Base-by-base conservation (phyloP, 2,888 invertebrate genomes). In the Rhodophaea formosa region DNA sequence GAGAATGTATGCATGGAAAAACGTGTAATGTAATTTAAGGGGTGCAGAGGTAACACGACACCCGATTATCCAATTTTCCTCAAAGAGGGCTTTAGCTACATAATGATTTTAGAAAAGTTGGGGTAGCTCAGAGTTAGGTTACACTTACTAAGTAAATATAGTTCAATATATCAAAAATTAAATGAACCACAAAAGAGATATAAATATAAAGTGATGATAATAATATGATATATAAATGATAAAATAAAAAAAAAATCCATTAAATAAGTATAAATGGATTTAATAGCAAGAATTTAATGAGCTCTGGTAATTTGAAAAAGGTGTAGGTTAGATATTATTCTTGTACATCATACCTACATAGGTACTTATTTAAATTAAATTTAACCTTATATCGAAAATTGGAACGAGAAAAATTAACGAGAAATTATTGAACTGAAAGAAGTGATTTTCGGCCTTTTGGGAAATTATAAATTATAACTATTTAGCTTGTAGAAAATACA, bases 371-470 rank as follows among this genome's bases (percentile, higher is more conserved):
- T 44, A 39, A 45, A 39, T 47, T 42, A 39, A 47, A 42, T 46
- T 35, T 49, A 35, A 47, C 52, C 47, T 53, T 54, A 56, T 63
- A 75, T 68, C 72, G 74, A 76, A 75, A 61, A 62, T 67, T 72
- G 71, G 63, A 76, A 71, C 72, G 72, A 73, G 66, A 61, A 69
- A 46, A 70, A 72, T 67, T 67, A 68, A 63, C 62, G 63, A 70
- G 56, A 65, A 65, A 59, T 69, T 64, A 58, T 57, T 57, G 58
- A 61, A 56, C 42, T 59, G 56, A 61, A 56, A 58, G 49, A 67
- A 67, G 71, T 75, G 72, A 76, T 71, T 71, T 75, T 75, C 69
- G 78, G 76, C 79, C 75, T 79, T 77, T 71, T 65, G 65, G 67
- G 71, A 72, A 70, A 60, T 56, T 59, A 55, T 62, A 61, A 61